phyloP scores from a whole-genome alignment of 2,113 vertebrate species.

The Leptodactylus fuscus region DNA sequence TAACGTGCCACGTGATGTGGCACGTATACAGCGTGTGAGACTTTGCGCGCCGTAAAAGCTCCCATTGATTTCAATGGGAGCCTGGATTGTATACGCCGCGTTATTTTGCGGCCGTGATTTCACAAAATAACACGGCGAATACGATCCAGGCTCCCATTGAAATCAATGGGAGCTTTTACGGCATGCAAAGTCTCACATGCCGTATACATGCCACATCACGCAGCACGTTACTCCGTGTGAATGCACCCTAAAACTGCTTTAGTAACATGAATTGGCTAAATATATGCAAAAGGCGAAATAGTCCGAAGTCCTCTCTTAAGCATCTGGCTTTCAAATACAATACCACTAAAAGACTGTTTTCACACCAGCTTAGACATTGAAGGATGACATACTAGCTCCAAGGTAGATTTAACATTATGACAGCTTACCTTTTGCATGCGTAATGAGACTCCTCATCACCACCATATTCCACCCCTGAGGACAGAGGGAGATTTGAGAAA shows the following conservation, averaged over 20 bases:
- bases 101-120: no score
- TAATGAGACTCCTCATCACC: constrained; percentile 9
- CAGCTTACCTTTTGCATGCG: constrained; percentile 12
- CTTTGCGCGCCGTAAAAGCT: no score
- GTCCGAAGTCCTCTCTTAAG: background rate
- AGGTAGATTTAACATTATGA: constrained; percentile 7
- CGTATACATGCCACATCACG: no score
- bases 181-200: no score
- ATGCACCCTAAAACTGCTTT: background rate
- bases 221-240: no score
- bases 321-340: background rate
- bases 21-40: no score
- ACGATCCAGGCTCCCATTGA: no score
- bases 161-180: no score
- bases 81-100: no score
- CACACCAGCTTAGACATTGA: background rate
- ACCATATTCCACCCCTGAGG: constrained; percentile 6
- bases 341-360: background rate
- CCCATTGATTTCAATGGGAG: no score
- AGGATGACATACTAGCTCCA: constrained; percentile 19
- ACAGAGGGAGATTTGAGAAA: background rate
- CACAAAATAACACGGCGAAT: no score
- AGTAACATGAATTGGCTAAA: background rate
- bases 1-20: no score
- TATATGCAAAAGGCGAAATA: background rate